Evolutionary conservation across 1,140 invertebrate genomes (phyloP), one percentile per base, ranked within the genome.

Genomic region (Drosophila obscura): DNA sequence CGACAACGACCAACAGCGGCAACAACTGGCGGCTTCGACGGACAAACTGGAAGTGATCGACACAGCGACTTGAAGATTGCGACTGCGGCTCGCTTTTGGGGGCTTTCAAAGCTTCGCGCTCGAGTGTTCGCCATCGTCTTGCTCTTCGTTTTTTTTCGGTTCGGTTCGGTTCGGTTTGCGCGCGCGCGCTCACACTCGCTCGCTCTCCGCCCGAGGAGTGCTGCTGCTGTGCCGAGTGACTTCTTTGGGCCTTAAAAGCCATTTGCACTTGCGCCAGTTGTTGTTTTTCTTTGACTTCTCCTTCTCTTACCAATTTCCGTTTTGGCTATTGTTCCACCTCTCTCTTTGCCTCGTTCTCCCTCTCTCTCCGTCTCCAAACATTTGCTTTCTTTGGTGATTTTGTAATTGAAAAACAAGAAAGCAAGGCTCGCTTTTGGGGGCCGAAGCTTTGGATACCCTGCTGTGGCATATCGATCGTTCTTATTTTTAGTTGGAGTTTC

Each of bases 211-310:
- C 11, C 11, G 35, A 59, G 62, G 45, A 69, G 22, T 49, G 41
- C 15, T 43, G n/a, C 51, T 64, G 31, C 9, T 48, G 31, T 48
- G 31, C 46, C 43, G 48, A 51, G 11, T 66, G 48, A 22, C 46
- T 66, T 78, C 69, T 85, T 87, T 64, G 77, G 60, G 64, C 64
- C 79, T 52, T 64, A 48, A 75, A 73, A 77, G 64, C 68, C 82
- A 81, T 87, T 87, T 82, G 83, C 82, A 87, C 82, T 87, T 87
- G 74, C 82, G 82, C 76, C 82, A 78, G 75, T 71, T 80, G 77
- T 73, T 68, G 55, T 75, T 61, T 43, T 49, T 59, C 45, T 60
- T 64, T 44, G 44, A 26, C 28, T 55, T 22, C 66, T 74, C 74
- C 44, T 68, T 65, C 73, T 87, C 79, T 87, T 87, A 82, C 83